Percentiles rank a stretch among this genome's conserved stretches.
These are phyloP conservation scores for Sebastes itinus DNA, from an alignment of 2,797 vertebrate species.

Conservation along the genomic window DNA sequence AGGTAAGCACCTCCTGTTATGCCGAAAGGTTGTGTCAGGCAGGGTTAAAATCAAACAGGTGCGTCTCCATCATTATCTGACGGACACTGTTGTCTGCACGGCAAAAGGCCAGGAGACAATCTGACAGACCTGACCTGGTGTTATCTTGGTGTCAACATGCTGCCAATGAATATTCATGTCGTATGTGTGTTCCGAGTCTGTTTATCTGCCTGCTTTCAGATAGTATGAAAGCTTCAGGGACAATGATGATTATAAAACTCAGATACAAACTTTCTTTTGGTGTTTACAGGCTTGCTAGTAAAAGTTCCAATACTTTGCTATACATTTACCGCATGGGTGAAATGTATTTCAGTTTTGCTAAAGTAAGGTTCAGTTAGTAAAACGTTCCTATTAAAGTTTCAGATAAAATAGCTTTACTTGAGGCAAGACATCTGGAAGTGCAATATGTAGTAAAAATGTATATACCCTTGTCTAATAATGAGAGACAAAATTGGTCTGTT, in stretches of 20 bases:
- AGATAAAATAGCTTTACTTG: neutral
- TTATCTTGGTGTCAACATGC: slow-evolving; percentile 61
- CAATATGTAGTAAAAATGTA: neutral
- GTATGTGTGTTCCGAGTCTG: slow-evolving; percentile 12
- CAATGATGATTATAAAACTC: slow-evolving; percentile 16
- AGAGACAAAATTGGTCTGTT: neutral
- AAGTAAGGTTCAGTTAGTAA: neutral
- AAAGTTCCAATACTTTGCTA: neutral
- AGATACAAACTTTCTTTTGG: slow-evolving; percentile 2
- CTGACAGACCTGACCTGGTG: slow-evolving; percentile 64
- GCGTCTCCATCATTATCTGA: slow-evolving; percentile 60
- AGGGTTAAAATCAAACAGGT: slow-evolving; percentile 60
- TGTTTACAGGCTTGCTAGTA: neutral
- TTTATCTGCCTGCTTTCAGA: slow-evolving; percentile 58
- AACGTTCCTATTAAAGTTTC: neutral
- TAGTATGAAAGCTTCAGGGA: slow-evolving; percentile 39
- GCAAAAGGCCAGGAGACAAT: slow-evolving; percentile 64
- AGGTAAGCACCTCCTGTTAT: slow-evolving; percentile 53
- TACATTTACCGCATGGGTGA: neutral
- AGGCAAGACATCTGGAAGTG: neutral
- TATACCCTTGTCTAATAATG: neutral
- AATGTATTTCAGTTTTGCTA: neutral
- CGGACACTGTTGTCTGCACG: slow-evolving; percentile 40
- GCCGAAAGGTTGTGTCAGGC: slow-evolving; percentile 61
- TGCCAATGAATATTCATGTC: slow-evolving; percentile 70